Evolutionary conservation across 1,140 invertebrate genomes (phyloP), one percentile per base, ranked within the genome.

Genomic region (Teleogryllus occipitalis): DNA sequence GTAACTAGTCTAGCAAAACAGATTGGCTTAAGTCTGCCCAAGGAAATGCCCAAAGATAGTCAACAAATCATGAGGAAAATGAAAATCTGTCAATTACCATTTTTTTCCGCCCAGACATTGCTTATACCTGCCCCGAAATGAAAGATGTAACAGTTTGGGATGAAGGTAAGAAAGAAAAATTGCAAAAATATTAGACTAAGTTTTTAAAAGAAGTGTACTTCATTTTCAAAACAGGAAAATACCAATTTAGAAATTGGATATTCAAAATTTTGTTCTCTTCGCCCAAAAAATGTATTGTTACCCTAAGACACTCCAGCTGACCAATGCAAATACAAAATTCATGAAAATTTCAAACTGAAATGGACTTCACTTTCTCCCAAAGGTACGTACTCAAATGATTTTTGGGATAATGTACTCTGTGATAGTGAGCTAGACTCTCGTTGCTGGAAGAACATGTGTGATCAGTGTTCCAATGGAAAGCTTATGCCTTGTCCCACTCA

Each of bases 311-410:
- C 10, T 18, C n/a, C 54, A 72, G 54, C 54, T 72, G 54, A 72
- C 54, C 54, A 72, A 18, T 72, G 54, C n/a, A 72, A 72, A 72
- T 72, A 18, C 54, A 72, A 72, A 72, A 72, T 72, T 72, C n/a
- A 72, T n/a, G n/a, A n/a, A n/a, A n/a, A n/a, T n/a, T n/a, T n/a
- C n/a, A n/a, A n/a, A n/a, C n/a, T n/a, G n/a, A 12, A 18, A 72
- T 8, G 8, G 54, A n/a, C n/a, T n/a, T n/a, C n/a, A n/a, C n/a
- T n/a, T n/a, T n/a, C n/a, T n/a, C n/a, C n/a, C n/a, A n/a, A n/a
- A n/a, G n/a, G n/a, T n/a, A n/a, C n/a, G n/a, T n/a, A n/a, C n/a
- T n/a, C n/a, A n/a, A n/a, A n/a, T n/a, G n/a, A n/a, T n/a, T n/a
- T n/a, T n/a, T n/a, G n/a, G n/a, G n/a, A n/a, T n/a, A n/a, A n/a